phyloP scores from a whole-genome alignment of 2,797 vertebrate species.

The Cryptoblepharus egeriae region DNA sequence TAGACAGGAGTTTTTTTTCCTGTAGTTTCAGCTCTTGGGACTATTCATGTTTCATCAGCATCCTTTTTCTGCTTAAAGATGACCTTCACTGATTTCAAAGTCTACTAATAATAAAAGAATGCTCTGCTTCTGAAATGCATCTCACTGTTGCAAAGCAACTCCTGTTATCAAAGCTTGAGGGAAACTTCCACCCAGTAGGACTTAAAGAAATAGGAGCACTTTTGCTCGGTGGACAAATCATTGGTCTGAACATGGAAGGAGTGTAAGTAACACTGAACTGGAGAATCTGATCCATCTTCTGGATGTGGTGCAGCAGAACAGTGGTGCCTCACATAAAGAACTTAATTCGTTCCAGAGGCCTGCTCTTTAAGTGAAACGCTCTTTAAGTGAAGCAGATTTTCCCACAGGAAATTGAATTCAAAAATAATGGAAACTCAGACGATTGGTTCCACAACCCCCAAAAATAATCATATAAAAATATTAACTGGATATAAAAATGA shows the following conservation, averaged over 20 bases:
- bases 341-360: no score
- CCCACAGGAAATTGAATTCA: no score
- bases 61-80: not conserved
- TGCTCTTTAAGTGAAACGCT: no score
- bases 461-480: no score
- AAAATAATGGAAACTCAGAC: no score
- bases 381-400: no score
- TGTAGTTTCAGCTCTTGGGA: fast-evolving
- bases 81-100: not conserved
- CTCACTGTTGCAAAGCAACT: not conserved
- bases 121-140: not conserved
- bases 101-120: not conserved
- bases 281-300: no score
- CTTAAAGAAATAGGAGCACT: not conserved
- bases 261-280: not conserved
- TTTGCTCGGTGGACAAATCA: not conserved
- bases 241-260: not conserved
- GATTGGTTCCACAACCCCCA: no score
- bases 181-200: not conserved
- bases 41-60: not conserved
- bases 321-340: no score
- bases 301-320: not conserved
- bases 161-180: not conserved
- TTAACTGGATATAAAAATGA: no score
- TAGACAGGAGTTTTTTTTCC: not conserved